Conservation (phyloP, 2,113 vertebrate genomes). For the Ariopsis seemanni region DNA sequence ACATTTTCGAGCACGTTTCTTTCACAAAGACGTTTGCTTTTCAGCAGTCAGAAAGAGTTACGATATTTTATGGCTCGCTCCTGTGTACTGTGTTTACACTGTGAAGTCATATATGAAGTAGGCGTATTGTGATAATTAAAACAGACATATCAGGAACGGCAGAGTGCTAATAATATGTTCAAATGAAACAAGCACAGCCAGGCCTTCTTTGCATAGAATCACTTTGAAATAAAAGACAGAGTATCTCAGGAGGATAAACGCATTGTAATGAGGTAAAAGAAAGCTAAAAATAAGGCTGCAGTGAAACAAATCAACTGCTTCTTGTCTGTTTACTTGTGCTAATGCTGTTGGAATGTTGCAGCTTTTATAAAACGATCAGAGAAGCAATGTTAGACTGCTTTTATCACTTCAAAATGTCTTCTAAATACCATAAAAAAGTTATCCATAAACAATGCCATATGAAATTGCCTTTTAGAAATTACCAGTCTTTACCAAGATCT, state of each 20-base stretch:
- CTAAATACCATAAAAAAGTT: neutral
- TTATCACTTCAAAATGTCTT: neutral
- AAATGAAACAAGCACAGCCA: conserved; percentile 49
- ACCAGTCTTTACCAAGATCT: neutral
- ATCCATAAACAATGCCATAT: neutral
- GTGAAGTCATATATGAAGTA: conserved; percentile 41
- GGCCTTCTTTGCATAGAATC: conserved; percentile 55
- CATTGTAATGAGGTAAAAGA: conserved; percentile 61
- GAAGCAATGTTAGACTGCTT: neutral
- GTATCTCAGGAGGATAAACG: conserved; percentile 59
- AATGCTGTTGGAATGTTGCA: conserved; percentile 29
- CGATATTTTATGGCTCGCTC: conserved; percentile 10
- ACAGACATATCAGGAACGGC: conserved; percentile 55
- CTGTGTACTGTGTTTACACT: conserved; percentile 26
- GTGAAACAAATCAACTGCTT: conserved; percentile 41
- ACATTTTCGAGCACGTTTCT: neutral
- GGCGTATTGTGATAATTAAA: conserved; percentile 50
- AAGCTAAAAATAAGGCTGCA: conserved; percentile 58
- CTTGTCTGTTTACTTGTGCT: conserved; percentile 46
- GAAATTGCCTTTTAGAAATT: neutral
- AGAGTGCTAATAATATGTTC: conserved; percentile 53
- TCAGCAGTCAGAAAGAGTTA: neutral
- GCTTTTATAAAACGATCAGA: conserved; percentile 26
- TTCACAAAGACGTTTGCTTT: neutral
- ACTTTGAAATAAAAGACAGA: conserved; percentile 62